Conservation (phyloP, 2,797 vertebrate species). For the Parauchenoglanis ngamensis region DNA sequence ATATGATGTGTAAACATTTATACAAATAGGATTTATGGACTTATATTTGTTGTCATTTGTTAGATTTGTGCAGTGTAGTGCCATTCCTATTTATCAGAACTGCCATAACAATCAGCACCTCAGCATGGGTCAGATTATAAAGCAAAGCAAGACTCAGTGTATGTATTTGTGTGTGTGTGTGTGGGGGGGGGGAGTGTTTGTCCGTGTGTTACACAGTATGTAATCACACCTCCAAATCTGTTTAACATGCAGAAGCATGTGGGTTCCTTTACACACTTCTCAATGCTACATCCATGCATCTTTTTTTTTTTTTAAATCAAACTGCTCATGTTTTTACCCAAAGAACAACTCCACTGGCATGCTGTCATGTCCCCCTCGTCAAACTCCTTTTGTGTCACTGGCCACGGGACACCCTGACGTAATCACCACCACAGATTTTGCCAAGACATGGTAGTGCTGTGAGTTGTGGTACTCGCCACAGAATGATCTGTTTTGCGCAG, state of each 20-base stretch:
- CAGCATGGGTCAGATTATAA: conserved; percentile 31
- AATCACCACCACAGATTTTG: neutral
- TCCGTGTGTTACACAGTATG: conserved; percentile 1
- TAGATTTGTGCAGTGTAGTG: neutral
- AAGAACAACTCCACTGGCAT: neutral
- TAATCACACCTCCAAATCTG: neutral
- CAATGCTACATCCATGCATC: neutral
- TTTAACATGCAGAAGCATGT: conserved; percentile 15
- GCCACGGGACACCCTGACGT: neutral
- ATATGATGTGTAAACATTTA: neutral
- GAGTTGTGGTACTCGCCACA: too few species aligned
- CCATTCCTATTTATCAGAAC: conserved; percentile 7
- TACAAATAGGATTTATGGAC: neutral
- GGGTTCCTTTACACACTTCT: conserved; percentile 11
- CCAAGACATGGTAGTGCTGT: neutral
- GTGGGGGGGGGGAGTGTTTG: neutral
- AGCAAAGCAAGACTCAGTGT: neutral
- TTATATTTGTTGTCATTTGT: neutral
- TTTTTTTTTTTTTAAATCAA: too few species aligned
- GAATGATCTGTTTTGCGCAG: neutral
- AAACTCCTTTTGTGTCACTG: neutral
- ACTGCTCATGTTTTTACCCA: neutral
- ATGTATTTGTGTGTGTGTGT: neutral
- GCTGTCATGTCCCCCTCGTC: neutral
- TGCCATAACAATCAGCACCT: conserved; percentile 22